Evolutionary conservation across 1,140 invertebrate species (phyloP), one percentile per base, ranked within the genome.

Genomic region (Microplitis demolitor): DNA sequence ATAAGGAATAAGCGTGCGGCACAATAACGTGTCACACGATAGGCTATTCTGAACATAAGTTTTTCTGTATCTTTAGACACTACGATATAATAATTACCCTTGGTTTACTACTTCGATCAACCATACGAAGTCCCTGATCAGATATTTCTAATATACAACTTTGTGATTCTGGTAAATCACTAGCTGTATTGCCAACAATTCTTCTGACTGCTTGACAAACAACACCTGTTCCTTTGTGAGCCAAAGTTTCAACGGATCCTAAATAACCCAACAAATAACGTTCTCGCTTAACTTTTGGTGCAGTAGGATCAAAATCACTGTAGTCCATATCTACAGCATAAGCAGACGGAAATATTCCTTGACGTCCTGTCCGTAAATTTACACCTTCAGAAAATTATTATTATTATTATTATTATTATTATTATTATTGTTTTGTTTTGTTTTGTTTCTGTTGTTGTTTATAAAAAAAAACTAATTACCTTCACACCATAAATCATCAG

Each of bases 401-500:
- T 24, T 9, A 37, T 9, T 51, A 62, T 54, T 14, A 58, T n/a
- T 24, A 69, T 45, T 69, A 53, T 73, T 4, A 16, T 51, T 8
- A 58, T 39, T 9, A 33, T 53, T 13, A 58, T 35, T 9, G 45
- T n/a, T n/a, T n/a, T n/a, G n/a, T n/a, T n/a, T n/a, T n/a, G n/a
- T n/a, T n/a, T n/a, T n/a, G n/a, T n/a, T n/a, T n/a, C n/a, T n/a
- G n/a, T n/a, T n/a, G n/a, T n/a, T n/a, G n/a, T n/a, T n/a, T n/a
- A n/a, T n/a, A n/a, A n/a, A n/a, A n/a, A 24, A 50, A 14, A 5
- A 68, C 5, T 68, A 51, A 16, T n/a, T n/a, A 72, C 69, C 97
- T 93, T 98, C 96, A 88, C 96, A 98, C 97, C 98, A 99, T 60
- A 98, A 88, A 86, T 99, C 97, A 77, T 99, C 97, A 11, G 93